Evolutionary conservation across 2,888 invertebrate species (phyloP).

Genomic region (Spodoptera littoralis): DNA sequence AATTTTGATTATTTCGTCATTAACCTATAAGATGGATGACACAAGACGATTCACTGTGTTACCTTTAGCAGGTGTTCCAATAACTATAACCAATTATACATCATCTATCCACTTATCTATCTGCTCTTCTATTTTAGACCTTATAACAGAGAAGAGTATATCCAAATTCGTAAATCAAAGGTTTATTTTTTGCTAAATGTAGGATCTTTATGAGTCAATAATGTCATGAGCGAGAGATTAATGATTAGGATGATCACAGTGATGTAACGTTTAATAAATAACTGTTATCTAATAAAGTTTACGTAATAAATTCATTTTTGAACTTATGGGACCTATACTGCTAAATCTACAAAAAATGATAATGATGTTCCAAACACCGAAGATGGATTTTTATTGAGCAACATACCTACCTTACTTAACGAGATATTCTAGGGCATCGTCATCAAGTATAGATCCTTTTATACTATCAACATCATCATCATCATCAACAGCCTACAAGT

Average conservation of each 20-base stretch:
- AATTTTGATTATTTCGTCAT: constrained; percentile 19
- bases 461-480: too few relatives aligned
- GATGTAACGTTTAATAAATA: constrained; percentile 25
- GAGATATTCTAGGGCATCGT: too few relatives aligned
- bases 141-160: background rate
- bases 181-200: too few relatives aligned
- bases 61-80: constrained; percentile 28
- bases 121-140: background rate
- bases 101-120: background rate
- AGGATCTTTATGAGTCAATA: constrained; percentile 22
- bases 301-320: background rate
- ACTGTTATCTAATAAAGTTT: constrained; percentile 9
- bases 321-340: too few relatives aligned
- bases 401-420: too few relatives aligned
- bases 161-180: too few relatives aligned
- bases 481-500: too few relatives aligned
- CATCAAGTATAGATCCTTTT: too few relatives aligned
- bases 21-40: constrained; percentile 16
- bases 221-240: constrained; percentile 29
- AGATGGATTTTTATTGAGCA: too few relatives aligned
- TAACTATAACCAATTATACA: constrained; percentile 8
- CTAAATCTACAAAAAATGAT: too few relatives aligned
- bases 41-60: constrained; percentile 18
- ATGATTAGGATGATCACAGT: constrained; percentile 22
- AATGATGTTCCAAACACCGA: too few relatives aligned